phyloP scores from a whole-genome alignment of 2,797 vertebrate species.

The Anguilla marmorata region DNA sequence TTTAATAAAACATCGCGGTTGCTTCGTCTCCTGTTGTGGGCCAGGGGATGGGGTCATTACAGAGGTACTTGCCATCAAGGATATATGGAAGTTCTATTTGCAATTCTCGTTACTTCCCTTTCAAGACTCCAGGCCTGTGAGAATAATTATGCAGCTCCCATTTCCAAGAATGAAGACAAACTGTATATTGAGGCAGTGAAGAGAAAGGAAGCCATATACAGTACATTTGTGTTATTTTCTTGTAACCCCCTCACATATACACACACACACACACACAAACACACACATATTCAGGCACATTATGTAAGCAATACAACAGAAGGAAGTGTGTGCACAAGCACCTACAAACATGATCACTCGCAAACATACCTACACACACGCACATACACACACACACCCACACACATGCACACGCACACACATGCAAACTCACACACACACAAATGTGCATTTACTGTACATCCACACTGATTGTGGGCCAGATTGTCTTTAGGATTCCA shows the following conservation, averaged over 20 bases:
- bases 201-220: neutral
- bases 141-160: slow-evolving; percentile 51
- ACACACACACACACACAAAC: neutral
- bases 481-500: neutral
- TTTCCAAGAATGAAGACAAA: slow-evolving; percentile 39
- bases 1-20: slow-evolving; percentile 55
- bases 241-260: neutral
- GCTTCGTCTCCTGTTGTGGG: slow-evolving; percentile 52
- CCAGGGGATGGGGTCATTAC: slow-evolving; percentile 40
- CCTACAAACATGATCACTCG: no score
- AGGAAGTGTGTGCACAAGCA: slow-evolving; percentile 7
- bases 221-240: neutral
- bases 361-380: slow-evolving; percentile 17
- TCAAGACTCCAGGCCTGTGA: slow-evolving; percentile 49
- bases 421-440: neutral
- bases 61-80: slow-evolving; percentile 46
- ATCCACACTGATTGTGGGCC: slow-evolving; percentile 14
- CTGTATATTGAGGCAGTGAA: slow-evolving; percentile 36
- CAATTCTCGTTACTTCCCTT: slow-evolving; percentile 54
- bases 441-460: slow-evolving; percentile 1
- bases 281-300: no score
- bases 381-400: neutral
- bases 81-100: slow-evolving; percentile 56
- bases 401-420: neutral
- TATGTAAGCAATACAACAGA: neutral